A percentile compares a stretch with the other conserved stretches of the same genome.
These are phyloP conservation scores for Eucidaris tribuloides DNA, from an alignment of 35 echinoderm and acorn worm genomes.

Conservation along the genomic window DNA sequence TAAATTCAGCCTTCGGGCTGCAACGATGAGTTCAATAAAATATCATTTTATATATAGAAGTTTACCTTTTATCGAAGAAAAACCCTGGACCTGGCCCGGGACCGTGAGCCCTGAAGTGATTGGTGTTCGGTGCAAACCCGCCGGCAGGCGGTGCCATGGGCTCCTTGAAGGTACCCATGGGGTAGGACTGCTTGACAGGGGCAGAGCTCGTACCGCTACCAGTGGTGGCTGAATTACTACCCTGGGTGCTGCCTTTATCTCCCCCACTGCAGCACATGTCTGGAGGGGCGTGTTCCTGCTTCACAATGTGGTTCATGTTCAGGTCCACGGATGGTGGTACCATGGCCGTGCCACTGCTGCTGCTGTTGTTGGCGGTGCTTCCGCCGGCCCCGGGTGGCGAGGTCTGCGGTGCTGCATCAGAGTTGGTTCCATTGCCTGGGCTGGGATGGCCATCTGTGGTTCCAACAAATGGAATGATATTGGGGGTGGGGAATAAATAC, in stretches of 20 bases:
- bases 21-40: too few relatives aligned
- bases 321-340: slow-evolving; percentile 28
- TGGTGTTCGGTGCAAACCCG: neutral
- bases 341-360: neutral
- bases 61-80: slow-evolving; percentile 56
- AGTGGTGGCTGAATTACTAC: neutral
- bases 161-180: slow-evolving; percentile 54
- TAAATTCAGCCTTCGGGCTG: too few relatives aligned
- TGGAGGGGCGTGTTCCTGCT: slow-evolving; percentile 32
- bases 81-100: slow-evolving; percentile 12
- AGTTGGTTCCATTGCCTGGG: neutral
- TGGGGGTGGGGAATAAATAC: too few relatives aligned
- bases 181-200: neutral
- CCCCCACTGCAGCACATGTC: slow-evolving; percentile 16
- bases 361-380: neutral
- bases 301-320: slow-evolving; percentile 46
- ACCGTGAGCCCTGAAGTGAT: slow-evolving; percentile 18
- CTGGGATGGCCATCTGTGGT: slow-evolving; percentile 17
- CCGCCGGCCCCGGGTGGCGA: neutral
- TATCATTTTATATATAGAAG: too few relatives aligned
- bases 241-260: neutral
- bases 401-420: slow-evolving; percentile 31
- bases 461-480: too few relatives aligned
- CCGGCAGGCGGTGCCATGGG: slow-evolving; percentile 3
- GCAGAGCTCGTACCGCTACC: neutral